Base-by-base conservation (phyloP, 2,113 vertebrate genomes). In the Psittacula cyanocephala region DNA sequence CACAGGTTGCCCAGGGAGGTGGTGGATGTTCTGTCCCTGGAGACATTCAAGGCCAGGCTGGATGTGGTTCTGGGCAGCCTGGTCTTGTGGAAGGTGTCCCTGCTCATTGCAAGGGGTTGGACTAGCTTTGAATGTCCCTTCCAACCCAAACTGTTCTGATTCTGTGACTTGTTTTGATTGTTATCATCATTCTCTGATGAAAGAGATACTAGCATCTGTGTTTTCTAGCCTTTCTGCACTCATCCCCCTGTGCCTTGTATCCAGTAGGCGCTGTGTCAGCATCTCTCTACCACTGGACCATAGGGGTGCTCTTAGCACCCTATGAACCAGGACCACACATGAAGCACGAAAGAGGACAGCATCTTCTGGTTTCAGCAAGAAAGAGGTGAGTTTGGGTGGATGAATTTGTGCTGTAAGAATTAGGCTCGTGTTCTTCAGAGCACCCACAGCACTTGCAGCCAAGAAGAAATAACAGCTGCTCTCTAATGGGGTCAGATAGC, bases 401-500 rank as follows among this genome's bases (percentile, higher is more conserved):
- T 24, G 80, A 50, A 5, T 68, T 74, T 67, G 46, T 50, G 15
- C 75, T 60, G 28, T 67, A 60, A 44, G 81, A 82, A 55, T 11
- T 59, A 52, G 77, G 14, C 74, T 75, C 8, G 0, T 79, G 44
- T 37, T 52, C 55, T 91, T 59, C 60, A 47, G 69, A 89, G 67
- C 74, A 46, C 53, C 71, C 70, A n/a, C 50, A 74, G 74, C 22
- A 28, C 72, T 80, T 67, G 46, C 22, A 74, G 77, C 64, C 69
- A 22, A 85, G 92, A 62, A 76, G 79, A 76, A 93, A 76, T 87
- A 85, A 50, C 82, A 94, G 67, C 82, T 79, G 90, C 53, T 74
- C 69, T 55, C 71, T 95, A 94, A 96, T 97, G 94, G 93, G 93
- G 96, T 96, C 93, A 96, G 91, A 52, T 91, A 67, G 77, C 85